Conservation (phyloP, 92 coral and sea anemone species). For the Hydrozoanthus gracilis region DNA sequence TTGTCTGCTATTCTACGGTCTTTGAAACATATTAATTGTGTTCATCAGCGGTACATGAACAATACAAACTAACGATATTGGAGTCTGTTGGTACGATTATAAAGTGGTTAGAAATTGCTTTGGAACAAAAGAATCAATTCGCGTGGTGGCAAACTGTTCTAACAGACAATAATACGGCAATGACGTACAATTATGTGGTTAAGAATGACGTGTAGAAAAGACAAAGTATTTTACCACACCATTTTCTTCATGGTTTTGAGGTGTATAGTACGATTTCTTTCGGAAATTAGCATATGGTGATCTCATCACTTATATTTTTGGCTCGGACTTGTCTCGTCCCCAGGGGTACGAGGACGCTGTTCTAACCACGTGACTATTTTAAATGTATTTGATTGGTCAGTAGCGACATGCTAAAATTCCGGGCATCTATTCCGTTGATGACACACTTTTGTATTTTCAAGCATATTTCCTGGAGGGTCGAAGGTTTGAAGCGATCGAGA, state of each 20-base stretch:
- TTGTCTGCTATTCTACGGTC: no score
- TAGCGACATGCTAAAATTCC: constrained; percentile 46
- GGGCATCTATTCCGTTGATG: constrained; percentile 49
- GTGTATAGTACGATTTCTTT: constrained; percentile 15
- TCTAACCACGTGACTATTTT: constrained; percentile 22
- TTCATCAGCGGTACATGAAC: no score
- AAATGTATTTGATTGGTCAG: constrained; percentile 21
- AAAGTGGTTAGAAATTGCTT: no score
- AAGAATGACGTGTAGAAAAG: constrained; percentile 23
- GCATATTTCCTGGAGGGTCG: constrained; percentile 37
- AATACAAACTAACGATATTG: no score
- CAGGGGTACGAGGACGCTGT: constrained; percentile 47
- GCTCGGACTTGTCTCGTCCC: constrained; percentile 16
- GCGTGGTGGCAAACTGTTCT: no score
- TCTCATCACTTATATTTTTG: constrained; percentile 35
- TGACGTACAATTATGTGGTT: not conserved
- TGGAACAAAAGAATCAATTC: not conserved
- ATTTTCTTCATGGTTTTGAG: constrained; percentile 15
- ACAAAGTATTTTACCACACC: not conserved
- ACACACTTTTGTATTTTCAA: constrained; percentile 33
- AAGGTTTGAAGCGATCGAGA: constrained; percentile 12
- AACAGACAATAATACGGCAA: not conserved
- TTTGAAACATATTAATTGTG: no score
- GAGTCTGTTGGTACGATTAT: no score
- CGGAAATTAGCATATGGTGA: constrained; percentile 16